Base-by-base conservation (phyloP, 2,113 vertebrate species). In the Xenopus laevis region DNA sequence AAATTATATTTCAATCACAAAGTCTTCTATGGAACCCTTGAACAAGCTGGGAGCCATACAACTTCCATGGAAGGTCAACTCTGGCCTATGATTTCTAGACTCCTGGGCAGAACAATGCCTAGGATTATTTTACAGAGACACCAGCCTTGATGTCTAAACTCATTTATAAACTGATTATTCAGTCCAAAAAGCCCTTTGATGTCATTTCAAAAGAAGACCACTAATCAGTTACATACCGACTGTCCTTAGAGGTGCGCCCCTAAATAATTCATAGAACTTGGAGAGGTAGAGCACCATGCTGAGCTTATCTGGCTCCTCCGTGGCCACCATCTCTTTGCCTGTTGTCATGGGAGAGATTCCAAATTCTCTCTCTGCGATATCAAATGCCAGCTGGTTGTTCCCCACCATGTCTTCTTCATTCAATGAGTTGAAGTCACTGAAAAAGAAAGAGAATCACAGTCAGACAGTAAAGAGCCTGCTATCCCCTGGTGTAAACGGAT, bases 181-280 rank as follows among this genome's bases (percentile, higher is more conserved):
- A 5, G 40, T 46, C 4, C 0, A 52, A 73, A 0, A 13, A 40
- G 33, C 33, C 33, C 13, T 60, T 17, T 17, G 17, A 0, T 50
- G 0, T 23, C 9, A 58, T 58, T 0, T 20, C 1, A 59, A 45
- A 27, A 50, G 33, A 17, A 46, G 17, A 0, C 11, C 15, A 10
- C 69, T 55, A 16, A 57, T 50, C 0, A 11, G 3, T 52, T 7
- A 2, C 91, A 82, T 87, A 98, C 96, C 95, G 82, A 93, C 82
- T 2, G 93, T 82, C 79, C 82, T 91, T 69, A 95, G 85, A 10
- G 94, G 93, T 0, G 93, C 85, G 59, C 94, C 94, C 11, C 93
- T 87, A 89, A 98, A 98, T 68, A 98, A 92, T 83, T 99, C 96
- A 0, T 98, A 98, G 82, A 97, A 95, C 80, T 93, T 98, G 82